Conservation (phyloP, 2,797 vertebrate genomes). For the Spea hammondii region DNA sequence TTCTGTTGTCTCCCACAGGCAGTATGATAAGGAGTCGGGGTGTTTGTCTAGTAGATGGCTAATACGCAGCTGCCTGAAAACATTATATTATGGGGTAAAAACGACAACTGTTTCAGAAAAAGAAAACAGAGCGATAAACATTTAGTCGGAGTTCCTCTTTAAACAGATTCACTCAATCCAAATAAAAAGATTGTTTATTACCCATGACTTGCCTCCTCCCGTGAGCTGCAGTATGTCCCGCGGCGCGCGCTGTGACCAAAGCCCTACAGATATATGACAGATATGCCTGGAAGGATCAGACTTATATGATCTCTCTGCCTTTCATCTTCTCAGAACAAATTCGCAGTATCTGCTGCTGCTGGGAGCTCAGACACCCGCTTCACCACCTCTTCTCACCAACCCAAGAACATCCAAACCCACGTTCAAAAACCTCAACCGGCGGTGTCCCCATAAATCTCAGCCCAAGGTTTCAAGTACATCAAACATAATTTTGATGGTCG, state of each 20-base stretch:
- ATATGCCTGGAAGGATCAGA: conserved; percentile 21
- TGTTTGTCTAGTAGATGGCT: too few species aligned
- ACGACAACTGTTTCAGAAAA: too few species aligned
- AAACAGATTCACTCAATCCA: background rate
- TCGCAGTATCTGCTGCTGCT: background rate
- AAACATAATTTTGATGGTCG: background rate
- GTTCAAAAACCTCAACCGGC: background rate
- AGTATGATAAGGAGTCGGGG: too few species aligned
- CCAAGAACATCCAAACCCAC: conserved; percentile 12
- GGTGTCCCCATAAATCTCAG: background rate
- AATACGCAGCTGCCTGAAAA: too few species aligned
- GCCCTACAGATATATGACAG: conserved; percentile 27
- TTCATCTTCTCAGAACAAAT: conserved; percentile 4
- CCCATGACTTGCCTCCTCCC: background rate
- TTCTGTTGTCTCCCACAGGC: too few species aligned
- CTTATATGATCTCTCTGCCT: background rate
- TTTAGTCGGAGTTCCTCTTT: too few species aligned
- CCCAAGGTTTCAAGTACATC: background rate
- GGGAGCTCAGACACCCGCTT: background rate
- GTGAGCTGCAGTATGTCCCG: background rate
- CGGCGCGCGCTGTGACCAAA: conserved; percentile 2
- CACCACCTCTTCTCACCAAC: background rate
- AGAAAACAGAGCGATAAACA: too few species aligned
- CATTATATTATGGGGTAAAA: too few species aligned
- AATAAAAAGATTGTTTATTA: background rate